These are phyloP conservation scores for Agrenia bidenticulata DNA, from an alignment of 2,888 invertebrate genomes.

Conservation along the genomic window DNA sequence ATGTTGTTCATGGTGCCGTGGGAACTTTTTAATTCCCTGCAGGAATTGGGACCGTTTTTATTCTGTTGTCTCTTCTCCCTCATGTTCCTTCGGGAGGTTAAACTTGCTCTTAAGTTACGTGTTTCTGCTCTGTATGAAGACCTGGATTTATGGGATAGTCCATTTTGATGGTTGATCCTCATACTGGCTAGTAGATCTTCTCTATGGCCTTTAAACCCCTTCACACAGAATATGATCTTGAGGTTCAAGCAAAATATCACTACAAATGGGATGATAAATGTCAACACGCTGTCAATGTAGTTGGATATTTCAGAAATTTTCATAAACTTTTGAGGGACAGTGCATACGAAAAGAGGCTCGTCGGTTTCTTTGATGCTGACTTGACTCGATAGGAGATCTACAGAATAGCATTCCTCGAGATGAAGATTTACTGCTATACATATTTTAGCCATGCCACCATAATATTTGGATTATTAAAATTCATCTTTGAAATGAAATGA, in stretches of 20 bases:
- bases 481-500: too few relatives aligned
- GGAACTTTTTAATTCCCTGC: too few relatives aligned
- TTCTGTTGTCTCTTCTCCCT: neutral
- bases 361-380: neutral
- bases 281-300: slow-evolving; percentile 69
- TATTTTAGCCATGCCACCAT: neutral
- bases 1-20: too few relatives aligned
- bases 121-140: neutral
- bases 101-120: neutral
- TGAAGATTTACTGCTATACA: neutral
- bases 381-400: neutral
- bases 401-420: neutral
- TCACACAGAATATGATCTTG: slow-evolving; percentile 69
- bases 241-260: slow-evolving; percentile 71
- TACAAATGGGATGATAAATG: slow-evolving; percentile 71
- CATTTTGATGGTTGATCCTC: neutral
- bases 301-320: slow-evolving; percentile 67
- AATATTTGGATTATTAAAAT: neutral
- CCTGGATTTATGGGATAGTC: neutral
- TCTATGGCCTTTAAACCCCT: slow-evolving; percentile 54
- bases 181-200: slow-evolving; percentile 43
- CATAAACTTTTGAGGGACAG: slow-evolving; percentile 59
- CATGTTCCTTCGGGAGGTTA: neutral
- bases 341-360: slow-evolving; percentile 56
- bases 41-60: neutral